phyloP scores from a whole-genome alignment of 2,113 vertebrate species.

The Pseudorhombus dupliciocellatus region DNA sequence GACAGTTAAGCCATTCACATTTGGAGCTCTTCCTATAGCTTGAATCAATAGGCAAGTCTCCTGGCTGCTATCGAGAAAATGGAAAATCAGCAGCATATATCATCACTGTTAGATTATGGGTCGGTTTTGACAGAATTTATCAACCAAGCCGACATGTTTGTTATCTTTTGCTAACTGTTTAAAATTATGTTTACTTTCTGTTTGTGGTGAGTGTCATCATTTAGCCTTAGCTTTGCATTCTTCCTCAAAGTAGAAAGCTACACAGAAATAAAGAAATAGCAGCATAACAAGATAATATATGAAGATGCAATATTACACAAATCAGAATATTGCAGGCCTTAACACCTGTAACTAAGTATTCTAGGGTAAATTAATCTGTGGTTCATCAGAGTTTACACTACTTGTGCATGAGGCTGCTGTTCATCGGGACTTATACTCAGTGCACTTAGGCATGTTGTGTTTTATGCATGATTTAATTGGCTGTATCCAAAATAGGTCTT shows the following conservation, averaged over 20 bases:
- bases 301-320: too few species aligned
- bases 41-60: neutral
- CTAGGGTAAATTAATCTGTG: too few species aligned
- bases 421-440: neutral
- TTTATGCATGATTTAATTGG: neutral
- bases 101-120: neutral
- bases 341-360: too few species aligned
- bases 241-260: too few species aligned
- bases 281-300: too few species aligned
- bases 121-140: neutral
- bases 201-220: too few species aligned
- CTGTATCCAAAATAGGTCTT: neutral
- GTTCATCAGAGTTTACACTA: too few species aligned
- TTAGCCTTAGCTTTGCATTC: too few species aligned
- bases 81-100: neutral
- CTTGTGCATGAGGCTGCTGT: too few species aligned
- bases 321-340: too few species aligned
- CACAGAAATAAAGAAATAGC: too few species aligned
- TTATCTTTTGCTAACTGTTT: neutral
- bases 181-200: too few species aligned
- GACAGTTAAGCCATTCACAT: neutral
- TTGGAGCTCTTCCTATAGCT: neutral
- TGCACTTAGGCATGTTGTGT: neutral
- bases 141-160: neutral
- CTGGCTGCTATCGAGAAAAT: neutral